phyloP scores from a whole-genome alignment of 2,888 invertebrate genomes.

The Platycheirus rosarum region DNA sequence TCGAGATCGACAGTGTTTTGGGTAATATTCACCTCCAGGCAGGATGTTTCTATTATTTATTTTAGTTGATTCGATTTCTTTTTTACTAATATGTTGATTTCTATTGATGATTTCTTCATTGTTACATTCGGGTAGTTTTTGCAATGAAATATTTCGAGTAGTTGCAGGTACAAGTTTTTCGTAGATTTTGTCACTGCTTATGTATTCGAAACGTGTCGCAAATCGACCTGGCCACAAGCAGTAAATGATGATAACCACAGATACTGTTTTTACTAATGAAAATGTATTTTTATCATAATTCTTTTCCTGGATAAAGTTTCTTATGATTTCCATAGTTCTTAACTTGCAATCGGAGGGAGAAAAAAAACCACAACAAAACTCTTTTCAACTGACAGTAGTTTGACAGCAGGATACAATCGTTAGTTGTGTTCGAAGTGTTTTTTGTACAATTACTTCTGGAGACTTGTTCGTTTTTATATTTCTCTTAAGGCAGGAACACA shows the following conservation, averaged over 20 bases:
- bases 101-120: conserved; percentile 79
- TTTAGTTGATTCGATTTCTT: conserved; percentile 53
- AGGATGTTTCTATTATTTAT: conserved; percentile 73
- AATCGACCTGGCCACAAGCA: conserved; percentile 55
- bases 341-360: neutral
- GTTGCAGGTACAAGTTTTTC: conserved; percentile 55
- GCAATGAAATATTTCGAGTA: conserved; percentile 83
- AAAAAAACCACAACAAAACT: neutral
- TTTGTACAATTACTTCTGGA: no score
- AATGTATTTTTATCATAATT: conserved; percentile 9
- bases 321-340: conserved; percentile 5
- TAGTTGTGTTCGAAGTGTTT: no score
- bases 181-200: conserved; percentile 35
- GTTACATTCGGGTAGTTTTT: conserved; percentile 78
- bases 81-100: conserved; percentile 76
- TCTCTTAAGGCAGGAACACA: no score
- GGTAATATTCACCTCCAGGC: conserved; percentile 81
- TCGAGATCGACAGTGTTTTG: conserved; percentile 80
- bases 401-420: no score
- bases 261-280: conserved; percentile 6
- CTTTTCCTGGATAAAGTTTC: conserved; percentile 20
- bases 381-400: no score
- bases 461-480: no score
- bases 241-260: conserved; percentile 18
- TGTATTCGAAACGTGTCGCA: conserved; percentile 54